These are phyloP conservation scores for Apotomis betuletana DNA, from an alignment of 2,888 invertebrate species.

Conservation along the genomic window DNA sequence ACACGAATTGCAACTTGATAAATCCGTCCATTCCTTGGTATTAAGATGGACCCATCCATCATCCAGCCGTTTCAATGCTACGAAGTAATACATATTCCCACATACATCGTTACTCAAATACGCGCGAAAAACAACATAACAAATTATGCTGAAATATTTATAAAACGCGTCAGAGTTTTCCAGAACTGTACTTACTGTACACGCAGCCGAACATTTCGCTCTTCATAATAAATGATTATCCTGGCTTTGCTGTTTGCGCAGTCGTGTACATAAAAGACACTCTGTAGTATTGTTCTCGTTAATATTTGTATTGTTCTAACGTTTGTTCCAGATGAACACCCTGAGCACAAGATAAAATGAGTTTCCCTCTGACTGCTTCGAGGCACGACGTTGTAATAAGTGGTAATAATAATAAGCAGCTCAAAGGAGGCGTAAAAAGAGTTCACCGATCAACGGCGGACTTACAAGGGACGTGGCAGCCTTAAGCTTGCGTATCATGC, in stretches of 20 bases:
- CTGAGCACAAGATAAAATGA: conserved; percentile 12
- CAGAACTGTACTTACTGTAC: neutral
- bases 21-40: conserved; percentile 10
- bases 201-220: conserved; percentile 2
- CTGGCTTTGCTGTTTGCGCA: conserved; percentile 10
- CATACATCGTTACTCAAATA: conserved; percentile 10
- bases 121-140: conserved; percentile 2
- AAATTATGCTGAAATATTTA: conserved; percentile 8
- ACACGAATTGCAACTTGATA: conserved; percentile 9
- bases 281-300: conserved; percentile 9
- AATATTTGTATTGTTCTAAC: conserved; percentile 23
- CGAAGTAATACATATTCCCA: conserved; percentile 12
- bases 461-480: conserved; percentile 11
- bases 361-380: conserved; percentile 5
- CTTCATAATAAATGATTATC: conserved; percentile 7
- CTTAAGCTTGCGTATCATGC: conserved; percentile 2
- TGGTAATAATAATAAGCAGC: conserved; percentile 18
- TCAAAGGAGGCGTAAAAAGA: conserved; percentile 26
- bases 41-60: conserved; percentile 20
- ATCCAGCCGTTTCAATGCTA: conserved; percentile 8
- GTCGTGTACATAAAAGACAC: conserved; percentile 2
- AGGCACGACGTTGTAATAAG: conserved; percentile 17
- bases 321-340: conserved; percentile 25
- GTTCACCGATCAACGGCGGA: conserved; percentile 17
- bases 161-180: neutral